These are phyloP conservation scores for Hozukius guyotensis DNA, from an alignment of 2,797 vertebrate species.

Conservation along the genomic window DNA sequence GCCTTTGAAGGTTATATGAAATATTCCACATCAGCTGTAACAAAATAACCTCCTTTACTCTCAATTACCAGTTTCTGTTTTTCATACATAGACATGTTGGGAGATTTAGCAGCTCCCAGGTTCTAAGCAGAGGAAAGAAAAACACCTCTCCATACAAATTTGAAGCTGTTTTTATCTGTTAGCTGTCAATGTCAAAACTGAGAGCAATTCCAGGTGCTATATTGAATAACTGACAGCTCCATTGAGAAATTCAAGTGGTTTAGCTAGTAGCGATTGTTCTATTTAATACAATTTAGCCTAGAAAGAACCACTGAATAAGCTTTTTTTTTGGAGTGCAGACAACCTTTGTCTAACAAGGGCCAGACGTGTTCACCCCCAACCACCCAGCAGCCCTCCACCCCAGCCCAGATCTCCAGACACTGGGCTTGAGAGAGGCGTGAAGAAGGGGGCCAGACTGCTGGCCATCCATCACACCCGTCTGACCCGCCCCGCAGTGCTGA, in stretches of 20 bases:
- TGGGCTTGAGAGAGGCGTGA: slow-evolving; percentile 56
- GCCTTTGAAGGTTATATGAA: background rate
- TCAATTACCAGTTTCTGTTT: background rate
- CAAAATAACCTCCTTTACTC: background rate
- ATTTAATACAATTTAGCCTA: slow-evolving; percentile 8
- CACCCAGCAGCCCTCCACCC: slow-evolving; percentile 19
- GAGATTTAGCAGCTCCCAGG: background rate
- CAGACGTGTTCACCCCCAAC: slow-evolving; percentile 36
- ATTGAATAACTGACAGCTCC: slow-evolving; percentile 3
- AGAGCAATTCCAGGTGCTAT: slow-evolving; percentile 23
- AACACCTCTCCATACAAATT: background rate
- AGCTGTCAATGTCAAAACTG: slow-evolving; percentile 26
- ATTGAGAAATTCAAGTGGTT: slow-evolving; percentile 26
- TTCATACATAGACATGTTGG: background rate
- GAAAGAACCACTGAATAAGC: slow-evolving; percentile 1
- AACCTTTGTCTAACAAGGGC: slow-evolving; percentile 49
- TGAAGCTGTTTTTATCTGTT: slow-evolving; percentile 4
- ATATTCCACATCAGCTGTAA: background rate
- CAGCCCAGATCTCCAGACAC: slow-evolving; percentile 64
- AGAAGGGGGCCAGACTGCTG: slow-evolving; percentile 61
- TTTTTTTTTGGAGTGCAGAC: slow-evolving; percentile 22
- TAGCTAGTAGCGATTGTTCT: background rate
- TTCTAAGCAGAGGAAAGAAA: background rate
- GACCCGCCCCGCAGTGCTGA: slow-evolving; percentile 74
- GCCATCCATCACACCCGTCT: slow-evolving; percentile 79